Conservation (phyloP, 2,797 vertebrate genomes). For the Mus minutoides region DNA sequence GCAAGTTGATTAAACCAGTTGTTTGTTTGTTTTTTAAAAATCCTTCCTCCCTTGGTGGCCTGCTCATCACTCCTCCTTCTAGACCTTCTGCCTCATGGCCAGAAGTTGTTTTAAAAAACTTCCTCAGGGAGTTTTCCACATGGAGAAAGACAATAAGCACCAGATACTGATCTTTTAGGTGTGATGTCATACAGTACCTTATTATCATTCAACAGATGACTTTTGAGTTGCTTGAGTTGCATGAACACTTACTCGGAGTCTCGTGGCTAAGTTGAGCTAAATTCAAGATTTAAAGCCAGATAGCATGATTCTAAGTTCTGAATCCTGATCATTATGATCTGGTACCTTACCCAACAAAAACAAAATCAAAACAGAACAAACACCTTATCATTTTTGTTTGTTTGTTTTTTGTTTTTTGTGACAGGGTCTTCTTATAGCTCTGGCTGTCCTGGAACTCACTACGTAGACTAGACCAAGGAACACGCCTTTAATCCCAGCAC, state of each 20-base stretch:
- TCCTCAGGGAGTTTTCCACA: not conserved
- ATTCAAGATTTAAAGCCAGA: conserved; percentile 26
- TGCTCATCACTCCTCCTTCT: too few species aligned
- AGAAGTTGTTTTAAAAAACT: too few species aligned
- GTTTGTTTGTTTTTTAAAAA: not conserved
- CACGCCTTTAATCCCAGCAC: not conserved
- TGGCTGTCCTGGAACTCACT: not conserved
- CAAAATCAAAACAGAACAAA: not conserved
- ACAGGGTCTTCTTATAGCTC: not conserved
- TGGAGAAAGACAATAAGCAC: not conserved
- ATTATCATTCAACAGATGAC: not conserved
- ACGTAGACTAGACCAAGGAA: not conserved
- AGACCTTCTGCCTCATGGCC: too few species aligned
- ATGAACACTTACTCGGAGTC: not conserved
- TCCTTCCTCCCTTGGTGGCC: not conserved
- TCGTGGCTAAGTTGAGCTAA: not conserved
- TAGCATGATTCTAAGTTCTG: not conserved
- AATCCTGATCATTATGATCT: not conserved
- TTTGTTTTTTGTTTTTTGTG: not conserved
- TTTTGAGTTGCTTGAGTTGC: not conserved
- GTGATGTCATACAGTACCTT: conserved; percentile 1
- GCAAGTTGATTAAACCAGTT: not conserved
- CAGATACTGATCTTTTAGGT: not conserved
- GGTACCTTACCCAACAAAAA: not conserved
- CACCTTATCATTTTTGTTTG: not conserved